These are phyloP conservation scores for Anhinga rufa DNA, from an alignment of 2,113 vertebrate genomes.

Conservation along the genomic window DNA sequence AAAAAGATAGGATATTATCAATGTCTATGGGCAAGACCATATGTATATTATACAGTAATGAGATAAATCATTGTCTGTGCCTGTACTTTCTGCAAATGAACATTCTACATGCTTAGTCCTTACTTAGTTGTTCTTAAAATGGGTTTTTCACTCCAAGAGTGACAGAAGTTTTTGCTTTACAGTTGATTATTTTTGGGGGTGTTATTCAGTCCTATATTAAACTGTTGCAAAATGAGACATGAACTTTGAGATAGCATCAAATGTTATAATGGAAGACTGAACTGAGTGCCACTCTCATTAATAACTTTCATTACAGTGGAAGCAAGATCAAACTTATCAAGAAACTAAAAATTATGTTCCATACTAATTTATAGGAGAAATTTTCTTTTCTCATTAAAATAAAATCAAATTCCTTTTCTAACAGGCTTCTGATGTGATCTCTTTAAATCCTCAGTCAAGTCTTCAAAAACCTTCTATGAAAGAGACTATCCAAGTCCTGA, in stretches of 20 bases:
- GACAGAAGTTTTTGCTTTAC: not conserved
- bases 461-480: not conserved
- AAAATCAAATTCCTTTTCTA: not conserved
- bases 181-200: not conserved
- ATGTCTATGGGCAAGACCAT: not conserved
- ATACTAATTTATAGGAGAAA: not conserved
- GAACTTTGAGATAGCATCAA: not conserved
- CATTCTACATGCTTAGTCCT: not conserved
- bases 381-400: not conserved
- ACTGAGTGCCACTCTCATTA: not conserved
- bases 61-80: not conserved
- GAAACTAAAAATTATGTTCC: not conserved
- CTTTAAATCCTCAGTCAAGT: not conserved
- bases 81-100: not conserved
- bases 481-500: not conserved
- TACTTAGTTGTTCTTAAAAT: not conserved
- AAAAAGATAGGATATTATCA: not conserved
- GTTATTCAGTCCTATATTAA: not conserved
- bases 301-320: not conserved
- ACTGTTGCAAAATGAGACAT: not conserved
- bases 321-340: not conserved
- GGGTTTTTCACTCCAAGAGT: not conserved
- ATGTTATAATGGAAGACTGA: not conserved
- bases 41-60: not conserved
- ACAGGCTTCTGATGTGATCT: not conserved